phyloP scores from a whole-genome alignment of 2,888 invertebrate genomes.

The Sepioteuthis lessoniana region DNA sequence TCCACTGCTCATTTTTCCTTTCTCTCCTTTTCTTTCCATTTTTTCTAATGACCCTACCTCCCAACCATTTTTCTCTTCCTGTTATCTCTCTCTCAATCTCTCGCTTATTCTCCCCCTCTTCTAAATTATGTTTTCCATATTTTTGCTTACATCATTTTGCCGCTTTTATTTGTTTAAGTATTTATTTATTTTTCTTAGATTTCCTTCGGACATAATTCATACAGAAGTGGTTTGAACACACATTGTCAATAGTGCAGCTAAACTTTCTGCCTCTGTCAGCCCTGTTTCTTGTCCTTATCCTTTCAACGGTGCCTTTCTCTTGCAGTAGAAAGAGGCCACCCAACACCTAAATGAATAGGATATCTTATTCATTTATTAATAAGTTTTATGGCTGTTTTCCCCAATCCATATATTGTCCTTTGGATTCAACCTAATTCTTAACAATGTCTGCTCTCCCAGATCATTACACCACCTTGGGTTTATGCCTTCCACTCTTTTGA shows the following conservation, averaged over 20 bases:
- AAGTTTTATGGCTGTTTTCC: not conserved
- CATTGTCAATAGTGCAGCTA: not conserved
- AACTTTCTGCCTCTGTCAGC: not conserved
- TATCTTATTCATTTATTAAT: not conserved
- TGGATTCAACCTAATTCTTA: not conserved
- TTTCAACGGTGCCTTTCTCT: not conserved
- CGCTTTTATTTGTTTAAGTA: not conserved
- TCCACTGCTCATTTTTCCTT: too few species aligned
- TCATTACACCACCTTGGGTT: not conserved
- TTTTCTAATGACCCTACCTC: too few species aligned
- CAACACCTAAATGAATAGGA: not conserved
- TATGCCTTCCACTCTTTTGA: not conserved
- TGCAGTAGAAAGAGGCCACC: too few species aligned
- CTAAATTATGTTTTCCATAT: too few species aligned
- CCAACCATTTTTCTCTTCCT: too few species aligned
- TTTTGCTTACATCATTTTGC: too few species aligned
- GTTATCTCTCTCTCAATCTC: too few species aligned
- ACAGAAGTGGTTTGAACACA: not conserved
- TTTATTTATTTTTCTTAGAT: too few species aligned
- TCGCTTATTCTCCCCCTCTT: too few species aligned
- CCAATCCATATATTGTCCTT: not conserved
- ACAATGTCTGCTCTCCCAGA: not conserved
- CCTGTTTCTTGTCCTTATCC: not conserved
- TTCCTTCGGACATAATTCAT: not conserved
- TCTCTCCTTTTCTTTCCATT: too few species aligned